Conservation (phyloP, 1,140 invertebrate genomes). For the Plectus sambesii region DNA sequence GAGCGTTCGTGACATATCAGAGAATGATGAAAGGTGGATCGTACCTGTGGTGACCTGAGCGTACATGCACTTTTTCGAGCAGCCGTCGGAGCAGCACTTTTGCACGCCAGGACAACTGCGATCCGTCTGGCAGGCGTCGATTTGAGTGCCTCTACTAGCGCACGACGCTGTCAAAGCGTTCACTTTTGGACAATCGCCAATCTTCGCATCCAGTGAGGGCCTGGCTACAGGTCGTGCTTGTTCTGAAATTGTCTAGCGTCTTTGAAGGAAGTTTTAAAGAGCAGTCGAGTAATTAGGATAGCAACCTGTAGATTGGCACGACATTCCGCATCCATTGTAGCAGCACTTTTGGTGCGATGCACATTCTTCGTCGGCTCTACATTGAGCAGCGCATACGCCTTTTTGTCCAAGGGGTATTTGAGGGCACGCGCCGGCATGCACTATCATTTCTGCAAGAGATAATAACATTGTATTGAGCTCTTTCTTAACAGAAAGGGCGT, state of each 20-base stretch:
- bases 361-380: slow-evolving; percentile 3
- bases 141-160: slow-evolving; percentile 16
- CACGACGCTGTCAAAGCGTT: too few relatives aligned
- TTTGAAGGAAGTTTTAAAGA: too few relatives aligned
- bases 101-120: slow-evolving; percentile 26
- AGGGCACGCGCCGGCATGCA: not conserved
- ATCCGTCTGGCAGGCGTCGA: slow-evolving; percentile 25
- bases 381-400: not conserved
- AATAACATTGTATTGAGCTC: too few relatives aligned
- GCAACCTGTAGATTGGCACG: slow-evolving; percentile 7
- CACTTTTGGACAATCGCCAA: slow-evolving; percentile 16
- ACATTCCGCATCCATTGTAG: not conserved
- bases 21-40: too few relatives aligned
- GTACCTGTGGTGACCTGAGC: slow-evolving; percentile 30
- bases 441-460: too few relatives aligned
- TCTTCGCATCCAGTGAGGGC: too few relatives aligned
- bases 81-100: slow-evolving; percentile 38
- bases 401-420: not conserved
- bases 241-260: too few relatives aligned
- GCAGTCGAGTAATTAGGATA: not conserved
- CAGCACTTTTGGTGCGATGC: not conserved
- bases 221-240: too few relatives aligned
- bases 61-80: slow-evolving; percentile 28
- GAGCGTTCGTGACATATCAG: too few relatives aligned
- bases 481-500: too few relatives aligned